Evolutionary conservation across 2,113 vertebrate species (phyloP), one percentile per base, ranked within the genome.

Genomic region (Aix galericulata): DNA sequence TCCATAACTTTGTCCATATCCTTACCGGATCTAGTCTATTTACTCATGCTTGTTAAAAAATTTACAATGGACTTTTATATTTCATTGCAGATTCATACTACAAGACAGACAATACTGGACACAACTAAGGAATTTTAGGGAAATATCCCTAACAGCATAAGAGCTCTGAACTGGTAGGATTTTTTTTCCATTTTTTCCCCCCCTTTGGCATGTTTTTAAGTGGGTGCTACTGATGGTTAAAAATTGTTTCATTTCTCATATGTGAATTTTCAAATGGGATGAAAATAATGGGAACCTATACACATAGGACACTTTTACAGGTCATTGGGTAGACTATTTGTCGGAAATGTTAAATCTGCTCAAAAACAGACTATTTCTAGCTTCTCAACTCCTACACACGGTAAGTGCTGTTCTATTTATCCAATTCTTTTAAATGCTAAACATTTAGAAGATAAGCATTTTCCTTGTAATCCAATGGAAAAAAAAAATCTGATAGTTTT

Each of bases 151-250:
- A 73, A 46, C 67, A 88, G 20, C 0, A 0, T 50, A 93, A 93
- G 23, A 91, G 29, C 62, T 87, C 83, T 87, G 83, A 93, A 76
- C 93, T 32, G 94, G 94, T 96, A 96, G 46, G 94, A 86, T 67
- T 72, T 56, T 11, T 48, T n/a, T n/a, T 83, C 86, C 59, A 42
- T 56, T 75, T 75, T 84, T 40, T 40, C 5, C 11, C 40, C 40
- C 40, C 9, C 40, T 32, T 48, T 34, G 36, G 27, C 44, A 58
- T 59, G 36, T 9, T 91, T 91, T 91, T 53, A 86, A 2, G 2
- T 82, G 20, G 9, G 2, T 74, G 21, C 5, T 71, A 56, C 46
- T 71, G 25, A 72, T 62, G 92, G 76, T 55, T 8, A 67, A 36
- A 73, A 11, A 17, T 8, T 68, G 86, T 12, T 2, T 71, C 2